Evolutionary conservation across 2,888 invertebrate species (phyloP).

Genomic region (Himalopsyche kuldschensis): DNA sequence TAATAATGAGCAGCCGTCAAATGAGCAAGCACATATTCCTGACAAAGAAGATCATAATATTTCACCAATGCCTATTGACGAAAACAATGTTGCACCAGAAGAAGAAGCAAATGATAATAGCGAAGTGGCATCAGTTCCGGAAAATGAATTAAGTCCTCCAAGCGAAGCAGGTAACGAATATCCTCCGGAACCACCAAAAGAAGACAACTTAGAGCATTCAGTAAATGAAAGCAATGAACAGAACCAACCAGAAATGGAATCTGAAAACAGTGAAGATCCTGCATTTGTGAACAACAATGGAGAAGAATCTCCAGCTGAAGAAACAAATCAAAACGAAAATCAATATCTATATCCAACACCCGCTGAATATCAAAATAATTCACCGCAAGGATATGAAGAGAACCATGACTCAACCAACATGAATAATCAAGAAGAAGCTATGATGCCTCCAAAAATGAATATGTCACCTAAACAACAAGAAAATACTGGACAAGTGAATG

Average conservation of each 20-base stretch:
- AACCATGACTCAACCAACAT: background rate
- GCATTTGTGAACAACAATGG: background rate
- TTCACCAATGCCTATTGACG: background rate
- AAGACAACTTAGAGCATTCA: no score
- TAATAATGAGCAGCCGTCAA: slow-evolving; percentile 8
- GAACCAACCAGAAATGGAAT: background rate
- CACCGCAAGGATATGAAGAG: background rate
- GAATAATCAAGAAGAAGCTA: background rate
- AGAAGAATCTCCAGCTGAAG: background rate
- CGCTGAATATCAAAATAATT: background rate
- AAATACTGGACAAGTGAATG: background rate
- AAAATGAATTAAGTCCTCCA: background rate
- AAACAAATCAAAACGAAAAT: background rate
- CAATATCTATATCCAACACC: background rate
- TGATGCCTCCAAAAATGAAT: background rate
- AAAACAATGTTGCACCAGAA: background rate
- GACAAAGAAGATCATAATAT: background rate
- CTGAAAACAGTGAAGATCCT: background rate
- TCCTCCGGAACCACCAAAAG: no score
- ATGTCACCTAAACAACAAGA: background rate
- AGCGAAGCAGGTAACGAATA: no score
- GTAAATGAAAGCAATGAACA: background rate
- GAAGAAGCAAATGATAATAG: background rate
- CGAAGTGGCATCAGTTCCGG: background rate
- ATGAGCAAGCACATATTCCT: background rate